Base-by-base conservation (phyloP, 2,797 vertebrate species). In the Sebastes kiyomatsui region DNA sequence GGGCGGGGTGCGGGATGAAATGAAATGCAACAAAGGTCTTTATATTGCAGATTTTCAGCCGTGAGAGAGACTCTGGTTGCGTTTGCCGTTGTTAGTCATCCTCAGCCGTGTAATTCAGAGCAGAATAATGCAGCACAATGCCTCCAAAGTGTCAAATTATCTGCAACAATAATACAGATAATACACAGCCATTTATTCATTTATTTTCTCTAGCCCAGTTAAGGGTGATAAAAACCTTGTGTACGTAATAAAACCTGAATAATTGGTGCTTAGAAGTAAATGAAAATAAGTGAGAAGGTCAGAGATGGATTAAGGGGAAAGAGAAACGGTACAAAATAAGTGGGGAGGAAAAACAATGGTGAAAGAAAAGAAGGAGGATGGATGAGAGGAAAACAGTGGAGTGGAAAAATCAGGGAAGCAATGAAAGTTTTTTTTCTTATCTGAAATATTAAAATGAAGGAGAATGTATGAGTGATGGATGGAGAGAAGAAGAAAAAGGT, bases 51-150 rank as follows among this genome's bases (percentile, higher is more conserved):
- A 67, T 72, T 79, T 75, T 28, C 54, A 38, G 79, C 71, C 27
- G 3, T 60, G 38, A 67, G 62, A 59, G 69, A 67, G 66, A 32
- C 38, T 49, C n/a, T 33, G 58, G 30, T 75, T 58, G 60, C 64
- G 65, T 74, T 69, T 82, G 69, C 64, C 22, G 70, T 72, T 68
- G 64, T 77, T 87, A 72, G 81, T 87, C 80, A 82, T 75, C 78
- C 35, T 72, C 23, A 62, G 58, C 52, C 12, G 2, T 71, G 66
- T 61, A 71, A 84, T 54, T 77, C 69, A 59, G 52, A 75, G 49
- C 38, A 23, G n/a, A 75, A 71, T 30, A 72, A 74, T 69, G 42
- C 8, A 38, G 25, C 62, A 72, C 65, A 61, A 74, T 55, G 52
- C 66, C 69, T 68, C 72, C 6, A 58, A 64, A 66, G 58, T 79